Base-by-base conservation (phyloP, 2,113 vertebrate species). In the Ahaetulla prasina region DNA sequence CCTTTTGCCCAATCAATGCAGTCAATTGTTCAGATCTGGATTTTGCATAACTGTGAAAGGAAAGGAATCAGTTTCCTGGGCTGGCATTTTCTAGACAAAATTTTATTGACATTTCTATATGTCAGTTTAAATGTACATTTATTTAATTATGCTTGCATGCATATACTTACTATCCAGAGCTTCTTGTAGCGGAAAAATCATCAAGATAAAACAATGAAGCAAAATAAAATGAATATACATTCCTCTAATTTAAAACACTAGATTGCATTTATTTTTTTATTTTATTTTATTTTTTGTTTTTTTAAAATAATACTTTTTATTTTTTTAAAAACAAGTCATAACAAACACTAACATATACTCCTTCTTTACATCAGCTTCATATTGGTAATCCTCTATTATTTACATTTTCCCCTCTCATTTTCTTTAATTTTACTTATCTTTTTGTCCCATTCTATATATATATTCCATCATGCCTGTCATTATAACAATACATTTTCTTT, bases 81-180 rank as follows among this genome's bases (percentile, higher is more conserved):
- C 43, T 94, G 90, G 92, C 63, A 90, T 94, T 92, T 94, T 91
- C 87, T 93, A 90, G 90, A 95, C 80, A 68, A 90, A 25, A 60
- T 93, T 93, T 95, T 89, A 94, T 96, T 95, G 94, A 95, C 35
- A 39, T 80, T 95, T 94, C 93, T 94, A 91, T 90, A 55, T 94
- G 68, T 94, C 85, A 52, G 87, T 63, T 63, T 87, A 35, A 91
- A 47, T 87, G 39, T 35, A 43, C 45, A 50, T 87, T n/a, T 80
- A 80, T 80, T 43, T 80, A 39, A 22, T 80, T 80, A 43, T 22
- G 5, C 12, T 35, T 68, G 30, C 30, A n/a, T 68, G 5, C 30
- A 35, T 68, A 35, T 35, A 18, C n/a, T 35, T 68, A 68, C 12
- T 7, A 68, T 68, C 63, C 12, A 18, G n/a, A 68, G 30, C 30